Percentiles rank a stretch among this genome's conserved stretches.
Evolutionary conservation across 2,113 vertebrate genomes (phyloP).

Genomic region (Corynorhinus townsendii): DNA sequence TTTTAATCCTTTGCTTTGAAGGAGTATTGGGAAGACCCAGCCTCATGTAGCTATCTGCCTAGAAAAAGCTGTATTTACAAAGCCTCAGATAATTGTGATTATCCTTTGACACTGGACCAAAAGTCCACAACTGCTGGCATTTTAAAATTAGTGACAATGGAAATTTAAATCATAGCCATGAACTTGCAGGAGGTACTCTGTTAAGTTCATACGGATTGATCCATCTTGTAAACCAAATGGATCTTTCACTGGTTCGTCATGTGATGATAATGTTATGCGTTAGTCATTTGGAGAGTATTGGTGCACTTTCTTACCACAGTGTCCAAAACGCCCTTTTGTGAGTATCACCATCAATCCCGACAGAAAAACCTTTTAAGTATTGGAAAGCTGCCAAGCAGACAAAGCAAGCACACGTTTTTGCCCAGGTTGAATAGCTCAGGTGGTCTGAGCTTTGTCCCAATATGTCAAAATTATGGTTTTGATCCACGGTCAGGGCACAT

Average conservation of each 20-base stretch:
- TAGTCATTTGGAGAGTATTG: background rate
- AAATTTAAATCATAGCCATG: background rate
- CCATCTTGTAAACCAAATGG: too few species aligned
- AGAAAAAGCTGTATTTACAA: constrained; percentile 10
- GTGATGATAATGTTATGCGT: background rate
- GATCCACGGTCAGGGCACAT: too few species aligned
- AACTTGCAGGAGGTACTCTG: too few species aligned
- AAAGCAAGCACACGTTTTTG: too few species aligned
- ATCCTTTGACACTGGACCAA: background rate
- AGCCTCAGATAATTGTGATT: background rate
- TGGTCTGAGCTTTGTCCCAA: background rate
- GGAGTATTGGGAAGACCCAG: background rate
- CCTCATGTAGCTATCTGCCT: background rate
- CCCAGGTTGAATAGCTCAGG: too few species aligned
- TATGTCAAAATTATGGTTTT: too few species aligned
- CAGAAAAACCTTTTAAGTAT: background rate
- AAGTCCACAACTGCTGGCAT: background rate
- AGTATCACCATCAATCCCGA: background rate
- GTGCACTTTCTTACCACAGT: background rate
- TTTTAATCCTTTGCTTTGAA: constrained; percentile 13
- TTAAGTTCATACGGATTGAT: too few species aligned
- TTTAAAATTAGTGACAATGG: background rate
- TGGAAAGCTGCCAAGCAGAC: background rate
- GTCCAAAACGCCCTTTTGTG: background rate
- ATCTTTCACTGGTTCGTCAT: too few species aligned